These are phyloP conservation scores for Ametastegia equiseti DNA, from an alignment of 2,888 invertebrate genomes.

Conservation along the genomic window DNA sequence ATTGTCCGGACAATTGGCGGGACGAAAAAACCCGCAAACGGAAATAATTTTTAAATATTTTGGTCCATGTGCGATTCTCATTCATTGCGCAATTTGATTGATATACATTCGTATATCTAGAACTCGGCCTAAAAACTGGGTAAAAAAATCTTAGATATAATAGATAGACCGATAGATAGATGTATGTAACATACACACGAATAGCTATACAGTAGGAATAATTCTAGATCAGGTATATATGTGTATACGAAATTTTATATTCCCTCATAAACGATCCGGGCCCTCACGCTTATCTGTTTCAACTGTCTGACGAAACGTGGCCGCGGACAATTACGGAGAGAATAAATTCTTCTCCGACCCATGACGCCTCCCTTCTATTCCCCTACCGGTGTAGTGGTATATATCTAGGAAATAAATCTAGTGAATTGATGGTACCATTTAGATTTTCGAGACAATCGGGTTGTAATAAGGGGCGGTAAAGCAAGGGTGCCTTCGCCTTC, in stretches of 20 bases:
- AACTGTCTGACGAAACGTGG: slow-evolving; percentile 30
- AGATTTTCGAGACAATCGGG: slow-evolving; percentile 50
- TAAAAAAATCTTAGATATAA: too few species aligned
- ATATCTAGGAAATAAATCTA: slow-evolving; percentile 50
- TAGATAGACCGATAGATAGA: too few species aligned
- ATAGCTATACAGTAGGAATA: background rate
- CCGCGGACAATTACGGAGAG: slow-evolving; percentile 41
- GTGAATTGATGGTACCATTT: slow-evolving; percentile 50
- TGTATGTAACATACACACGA: background rate
- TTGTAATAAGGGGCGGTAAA: slow-evolving; percentile 38
- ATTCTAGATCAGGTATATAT: background rate
- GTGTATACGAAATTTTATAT: slow-evolving; percentile 21
- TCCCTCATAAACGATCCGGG: slow-evolving; percentile 42
- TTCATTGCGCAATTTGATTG: too few species aligned
- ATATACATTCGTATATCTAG: too few species aligned
- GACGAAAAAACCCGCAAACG: too few species aligned
- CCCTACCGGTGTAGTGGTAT: background rate
- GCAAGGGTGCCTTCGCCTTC: slow-evolving; percentile 14
- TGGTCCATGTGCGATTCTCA: too few species aligned
- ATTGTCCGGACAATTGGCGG: too few species aligned
- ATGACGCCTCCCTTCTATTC: background rate
- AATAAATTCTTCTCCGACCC: slow-evolving; percentile 46
- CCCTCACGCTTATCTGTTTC: slow-evolving; percentile 24
- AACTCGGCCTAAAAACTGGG: background rate
- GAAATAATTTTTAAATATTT: too few species aligned